Evolutionary conservation across 2,888 invertebrate genomes (phyloP), one percentile per base, ranked within the genome.

Genomic region (Eurois occulta): DNA sequence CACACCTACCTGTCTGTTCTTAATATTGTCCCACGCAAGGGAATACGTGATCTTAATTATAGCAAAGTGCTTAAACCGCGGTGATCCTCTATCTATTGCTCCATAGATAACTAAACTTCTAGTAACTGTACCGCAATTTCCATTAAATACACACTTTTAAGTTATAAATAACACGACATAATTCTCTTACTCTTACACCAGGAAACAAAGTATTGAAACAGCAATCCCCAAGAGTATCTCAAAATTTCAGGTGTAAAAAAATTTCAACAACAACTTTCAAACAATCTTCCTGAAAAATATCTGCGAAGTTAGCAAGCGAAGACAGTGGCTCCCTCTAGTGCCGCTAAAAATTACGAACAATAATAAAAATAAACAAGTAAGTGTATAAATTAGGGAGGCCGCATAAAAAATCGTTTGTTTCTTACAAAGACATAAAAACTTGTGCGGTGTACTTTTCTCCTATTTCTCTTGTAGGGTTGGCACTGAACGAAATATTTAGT

Each of bases 281-380:
- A 85, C 75, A 72, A 78, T 86, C 35, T 87, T 66, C 58, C 46
- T 77, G 71, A 78, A 77, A 76, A 75, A 87, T 78, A 77, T 72
- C 64, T 52, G 62, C 32, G 13, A 87, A 84, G 80, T 86, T 84
- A 67, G 70, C 75, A 62, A 69, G 71, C 64, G 68, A 66, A 75
- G 76, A 76, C 73, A 75, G 72, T 60, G 73, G 75, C 77, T 77
- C 75, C 85, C 87, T 79, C 81, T 85, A 75, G 86, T 70, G 77
- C 68, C 64, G 77, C 78, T 70, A 71, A 79, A 84, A 85, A 84
- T 82, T 78, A 79, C 80, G 83, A 86, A 86, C 82, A 84, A 81
- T 85, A 86, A 86, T 87, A 86, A 89, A 87, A 85, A 84, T 87
- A 87, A 88, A 87, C 85, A 87, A 87, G 81, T 87, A 78, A 83